A percentile compares a stretch with the other conserved stretches of the same genome.
phyloP scores from a whole-genome alignment of 2,888 invertebrate genomes.

The Punctoribates punctum region DNA sequence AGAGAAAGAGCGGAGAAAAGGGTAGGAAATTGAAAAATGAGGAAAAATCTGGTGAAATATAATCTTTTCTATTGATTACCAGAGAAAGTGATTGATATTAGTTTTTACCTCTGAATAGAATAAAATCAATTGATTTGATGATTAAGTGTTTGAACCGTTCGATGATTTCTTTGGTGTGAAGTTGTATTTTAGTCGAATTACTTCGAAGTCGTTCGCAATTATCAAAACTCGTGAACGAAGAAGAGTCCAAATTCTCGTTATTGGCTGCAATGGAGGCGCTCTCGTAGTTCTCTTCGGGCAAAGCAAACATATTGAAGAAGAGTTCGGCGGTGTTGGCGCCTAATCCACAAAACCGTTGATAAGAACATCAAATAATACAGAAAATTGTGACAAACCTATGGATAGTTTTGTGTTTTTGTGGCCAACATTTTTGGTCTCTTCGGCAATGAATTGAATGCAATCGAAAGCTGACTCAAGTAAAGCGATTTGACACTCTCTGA shows the following conservation, averaged over 20 bases:
- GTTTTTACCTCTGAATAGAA: conserved; percentile 45
- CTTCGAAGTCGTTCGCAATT: conserved; percentile 6
- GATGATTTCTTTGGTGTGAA: conserved; percentile 41
- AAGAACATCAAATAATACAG: neutral
- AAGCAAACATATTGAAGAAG: conserved; percentile 12
- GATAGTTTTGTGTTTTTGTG: conserved; percentile 11
- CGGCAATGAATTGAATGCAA: conserved; percentile 29
- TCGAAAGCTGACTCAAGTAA: conserved; percentile 41
- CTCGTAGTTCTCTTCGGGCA: conserved; percentile 18
- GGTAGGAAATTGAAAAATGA: too few species aligned
- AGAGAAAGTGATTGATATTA: too few species aligned
- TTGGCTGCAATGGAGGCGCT: neutral
- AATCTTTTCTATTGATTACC: too few species aligned
- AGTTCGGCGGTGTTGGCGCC: conserved; percentile 13
- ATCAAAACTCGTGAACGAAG: conserved; percentile 31
- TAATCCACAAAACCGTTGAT: neutral
- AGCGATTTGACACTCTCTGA: conserved; percentile 36
- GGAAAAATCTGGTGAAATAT: too few species aligned
- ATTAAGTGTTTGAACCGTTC: conserved; percentile 45
- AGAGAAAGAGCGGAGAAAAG: too few species aligned
- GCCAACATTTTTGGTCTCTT: conserved; percentile 1
- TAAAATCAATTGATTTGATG: conserved; percentile 45
- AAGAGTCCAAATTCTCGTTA: conserved; percentile 12
- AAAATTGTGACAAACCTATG: neutral
- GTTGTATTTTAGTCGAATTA: conserved; percentile 9